Conservation (phyloP, 2,888 invertebrate genomes). For the Hanleya hanleyi region DNA sequence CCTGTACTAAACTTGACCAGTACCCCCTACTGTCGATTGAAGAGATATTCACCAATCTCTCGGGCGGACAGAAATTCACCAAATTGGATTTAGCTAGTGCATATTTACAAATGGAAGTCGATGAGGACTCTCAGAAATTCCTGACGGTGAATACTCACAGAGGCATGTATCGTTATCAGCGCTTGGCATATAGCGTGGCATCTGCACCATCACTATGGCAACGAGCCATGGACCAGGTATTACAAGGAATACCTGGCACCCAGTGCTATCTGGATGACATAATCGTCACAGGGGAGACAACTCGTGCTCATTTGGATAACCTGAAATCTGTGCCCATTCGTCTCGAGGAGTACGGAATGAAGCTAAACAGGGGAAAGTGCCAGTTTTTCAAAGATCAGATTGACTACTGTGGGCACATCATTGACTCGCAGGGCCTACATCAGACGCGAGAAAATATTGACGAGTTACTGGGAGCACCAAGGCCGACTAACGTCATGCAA, state of each 20-base stretch:
- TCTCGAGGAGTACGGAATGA: neutral
- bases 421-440: slow-evolving; percentile 34
- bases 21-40: slow-evolving; percentile 47
- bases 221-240: slow-evolving; percentile 2
- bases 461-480: slow-evolving; percentile 20
- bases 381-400: slow-evolving; percentile 15
- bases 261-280: slow-evolving; percentile 3
- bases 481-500: slow-evolving; percentile 13
- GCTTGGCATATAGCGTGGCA: slow-evolving; percentile 2
- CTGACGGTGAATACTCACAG: slow-evolving; percentile 8
- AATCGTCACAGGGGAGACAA: neutral
- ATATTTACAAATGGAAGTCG: slow-evolving; percentile 27
- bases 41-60: slow-evolving; percentile 47
- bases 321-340: neutral
- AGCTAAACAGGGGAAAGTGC: slow-evolving; percentile 18
- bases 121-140: slow-evolving; percentile 29
- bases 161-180: slow-evolving; percentile 3
- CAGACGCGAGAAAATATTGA: slow-evolving; percentile 23
- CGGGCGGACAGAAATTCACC: slow-evolving; percentile 33
- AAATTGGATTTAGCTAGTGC: slow-evolving; percentile 25
- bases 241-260: neutral
- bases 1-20: slow-evolving; percentile 49
- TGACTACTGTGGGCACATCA: slow-evolving; percentile 32
- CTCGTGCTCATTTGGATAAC: slow-evolving; percentile 1
- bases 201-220: slow-evolving; percentile 2